Evolutionary conservation across 2,797 vertebrate genomes (phyloP).

Genomic region (Peromyscus aztecus): DNA sequence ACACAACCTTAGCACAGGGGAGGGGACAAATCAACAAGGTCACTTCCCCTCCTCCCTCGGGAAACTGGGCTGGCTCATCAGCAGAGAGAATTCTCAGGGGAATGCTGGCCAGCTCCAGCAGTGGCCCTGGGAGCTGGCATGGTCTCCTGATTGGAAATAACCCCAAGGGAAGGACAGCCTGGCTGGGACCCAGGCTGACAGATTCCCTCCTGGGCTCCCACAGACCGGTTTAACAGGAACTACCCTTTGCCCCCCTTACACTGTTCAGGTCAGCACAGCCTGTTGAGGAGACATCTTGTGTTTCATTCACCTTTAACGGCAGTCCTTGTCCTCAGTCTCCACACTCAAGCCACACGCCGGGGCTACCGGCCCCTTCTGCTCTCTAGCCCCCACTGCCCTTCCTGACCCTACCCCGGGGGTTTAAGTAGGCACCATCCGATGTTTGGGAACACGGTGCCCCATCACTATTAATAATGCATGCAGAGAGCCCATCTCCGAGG

Average conservation of each 20-base stretch:
- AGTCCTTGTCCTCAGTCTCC: not conserved
- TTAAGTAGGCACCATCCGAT: constrained; percentile 9
- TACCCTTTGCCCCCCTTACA: fast-evolving
- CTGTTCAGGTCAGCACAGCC: not conserved
- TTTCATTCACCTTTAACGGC: not conserved
- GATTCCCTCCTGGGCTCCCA: not conserved
- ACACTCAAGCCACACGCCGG: not conserved
- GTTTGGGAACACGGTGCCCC: constrained; percentile 67
- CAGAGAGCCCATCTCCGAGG: constrained; percentile 63
- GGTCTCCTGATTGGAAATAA: not conserved
- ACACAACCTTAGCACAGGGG: not conserved
- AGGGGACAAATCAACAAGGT: not conserved
- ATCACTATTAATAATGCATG: constrained; percentile 67
- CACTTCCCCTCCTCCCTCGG: not conserved
- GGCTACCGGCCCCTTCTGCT: not conserved
- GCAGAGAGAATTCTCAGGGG: not conserved
- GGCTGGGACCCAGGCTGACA: not conserved
- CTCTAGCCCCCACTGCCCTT: not conserved
- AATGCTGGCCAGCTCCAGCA: not conserved
- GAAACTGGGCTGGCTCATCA: not conserved
- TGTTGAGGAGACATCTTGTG: not conserved
- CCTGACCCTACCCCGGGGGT: not conserved
- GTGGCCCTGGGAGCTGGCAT: not conserved
- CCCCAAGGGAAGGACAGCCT: not conserved
- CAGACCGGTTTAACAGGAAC: constrained; percentile 22